Conservation (phyloP, 2,797 vertebrate species). For the Mus caroli region DNA sequence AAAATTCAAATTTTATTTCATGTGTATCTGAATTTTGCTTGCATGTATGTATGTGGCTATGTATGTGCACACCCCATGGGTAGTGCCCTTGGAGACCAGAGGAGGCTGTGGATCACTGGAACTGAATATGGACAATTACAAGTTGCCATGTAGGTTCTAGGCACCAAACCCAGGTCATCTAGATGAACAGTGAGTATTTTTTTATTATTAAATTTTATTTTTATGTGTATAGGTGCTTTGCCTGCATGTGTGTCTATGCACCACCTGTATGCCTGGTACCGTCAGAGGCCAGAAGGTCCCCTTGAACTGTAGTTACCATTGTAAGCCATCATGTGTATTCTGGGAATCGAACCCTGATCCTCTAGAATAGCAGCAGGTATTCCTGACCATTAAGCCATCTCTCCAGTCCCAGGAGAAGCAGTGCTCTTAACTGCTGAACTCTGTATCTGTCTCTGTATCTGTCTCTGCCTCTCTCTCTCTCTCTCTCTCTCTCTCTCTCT, state of each 20-base stretch:
- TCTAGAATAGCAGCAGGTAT: not conserved
- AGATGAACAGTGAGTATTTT: not conserved
- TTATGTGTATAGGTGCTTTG: not conserved
- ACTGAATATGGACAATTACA: not conserved
- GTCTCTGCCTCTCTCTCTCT: no score
- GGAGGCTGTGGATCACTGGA: not conserved
- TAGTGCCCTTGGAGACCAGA: not conserved
- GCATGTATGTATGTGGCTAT: not conserved
- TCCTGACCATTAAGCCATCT: not conserved
- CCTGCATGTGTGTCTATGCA: no score
- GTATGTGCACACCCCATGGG: not conserved
- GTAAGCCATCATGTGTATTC: not conserved
- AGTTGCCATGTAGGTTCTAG: not conserved
- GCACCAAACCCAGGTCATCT: not conserved
- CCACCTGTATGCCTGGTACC: not conserved
- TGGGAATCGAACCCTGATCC: no score
- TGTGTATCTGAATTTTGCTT: not conserved
- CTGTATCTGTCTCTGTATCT: not conserved
- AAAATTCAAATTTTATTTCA: not conserved
- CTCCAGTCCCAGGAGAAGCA: not conserved
- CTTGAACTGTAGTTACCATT: not conserved
- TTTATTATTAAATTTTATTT: not conserved
- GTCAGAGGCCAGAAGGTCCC: not conserved
- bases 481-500: not conserved
- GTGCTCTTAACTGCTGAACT: not conserved